A percentile compares a stretch with the other conserved stretches of the same genome.
These are phyloP conservation scores for Chesias legatella DNA, from an alignment of 2,888 invertebrate species.

Conservation along the genomic window DNA sequence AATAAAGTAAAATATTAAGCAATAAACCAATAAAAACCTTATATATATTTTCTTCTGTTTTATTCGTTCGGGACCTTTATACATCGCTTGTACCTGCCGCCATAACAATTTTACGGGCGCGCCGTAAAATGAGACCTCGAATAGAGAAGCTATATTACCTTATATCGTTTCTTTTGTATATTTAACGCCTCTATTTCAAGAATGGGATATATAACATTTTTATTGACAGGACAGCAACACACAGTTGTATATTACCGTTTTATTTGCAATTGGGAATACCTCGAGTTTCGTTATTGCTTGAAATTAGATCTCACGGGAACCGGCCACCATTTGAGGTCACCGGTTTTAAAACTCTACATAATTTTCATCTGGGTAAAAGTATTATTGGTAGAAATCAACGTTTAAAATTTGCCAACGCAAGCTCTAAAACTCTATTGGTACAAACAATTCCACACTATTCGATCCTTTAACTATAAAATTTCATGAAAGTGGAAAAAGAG, in stretches of 20 bases:
- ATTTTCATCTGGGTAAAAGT: too few species aligned
- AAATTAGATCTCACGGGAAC: too few species aligned
- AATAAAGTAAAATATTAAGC: constrained; percentile 48
- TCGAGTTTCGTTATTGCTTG: constrained; percentile 14
- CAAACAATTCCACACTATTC: constrained; percentile 16
- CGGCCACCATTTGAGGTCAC: too few species aligned
- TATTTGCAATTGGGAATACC: constrained; percentile 19
- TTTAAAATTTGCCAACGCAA: not conserved
- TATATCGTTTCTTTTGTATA: constrained; percentile 73
- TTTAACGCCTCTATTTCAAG: constrained; percentile 58
- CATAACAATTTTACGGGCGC: constrained; percentile 62
- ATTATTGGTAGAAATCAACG: too few species aligned
- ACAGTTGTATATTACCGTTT: constrained; percentile 24
- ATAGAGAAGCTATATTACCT: constrained; percentile 61
- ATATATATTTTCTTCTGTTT: constrained; percentile 59
- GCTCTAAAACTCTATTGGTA: constrained; percentile 15
- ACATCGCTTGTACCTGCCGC: constrained; percentile 53
- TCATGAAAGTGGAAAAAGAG: constrained; percentile 33
- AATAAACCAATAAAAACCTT: constrained; percentile 65
- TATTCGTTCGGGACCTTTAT: constrained; percentile 54
- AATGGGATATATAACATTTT: constrained; percentile 37
- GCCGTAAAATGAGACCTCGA: constrained; percentile 37
- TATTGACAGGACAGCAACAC: constrained; percentile 31
- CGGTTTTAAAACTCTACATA: too few species aligned
- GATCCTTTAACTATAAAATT: constrained; percentile 32